phyloP scores from a whole-genome alignment of 2,113 vertebrate species.

The Sclerurus mexicanus region DNA sequence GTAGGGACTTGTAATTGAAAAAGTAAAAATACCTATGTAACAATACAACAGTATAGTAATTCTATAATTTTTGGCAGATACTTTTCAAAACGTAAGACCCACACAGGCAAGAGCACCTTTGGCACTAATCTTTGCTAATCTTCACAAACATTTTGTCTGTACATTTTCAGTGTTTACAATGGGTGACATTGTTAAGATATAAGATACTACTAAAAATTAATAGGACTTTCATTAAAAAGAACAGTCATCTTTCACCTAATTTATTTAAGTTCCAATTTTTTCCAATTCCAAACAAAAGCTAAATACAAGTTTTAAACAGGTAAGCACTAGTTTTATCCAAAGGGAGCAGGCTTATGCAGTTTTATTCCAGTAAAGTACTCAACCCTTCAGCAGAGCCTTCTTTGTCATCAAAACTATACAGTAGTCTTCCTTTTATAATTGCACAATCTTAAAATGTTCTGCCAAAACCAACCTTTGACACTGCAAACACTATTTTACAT shows the following conservation, averaged over 20 bases:
- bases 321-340: slow-evolving; percentile 82
- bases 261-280: slow-evolving; percentile 80
- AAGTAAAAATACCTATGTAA: background rate
- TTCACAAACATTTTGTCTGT: background rate
- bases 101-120: background rate
- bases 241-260: slow-evolving; percentile 76
- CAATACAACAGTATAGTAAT: background rate
- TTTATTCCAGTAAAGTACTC: slow-evolving; percentile 83
- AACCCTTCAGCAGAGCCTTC: slow-evolving; percentile 81
- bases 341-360: slow-evolving; percentile 84
- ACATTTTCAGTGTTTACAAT: background rate
- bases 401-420: slow-evolving; percentile 79
- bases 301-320: slow-evolving; percentile 83
- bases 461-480: slow-evolving; percentile 76
- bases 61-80: background rate
- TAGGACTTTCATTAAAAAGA: background rate
- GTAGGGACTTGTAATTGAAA: background rate
- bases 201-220: background rate
- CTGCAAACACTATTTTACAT: slow-evolving; percentile 74
- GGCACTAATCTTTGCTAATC: background rate
- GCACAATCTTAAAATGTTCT: slow-evolving; percentile 80
- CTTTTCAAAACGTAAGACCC: background rate
- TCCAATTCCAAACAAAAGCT: slow-evolving; percentile 85
- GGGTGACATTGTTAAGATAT: background rate
- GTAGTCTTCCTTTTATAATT: slow-evolving; percentile 84